A percentile compares a stretch with the other conserved stretches of the same genome.
phyloP scores from a whole-genome alignment of 2,113 vertebrate genomes.

The Delphinus delphis region DNA sequence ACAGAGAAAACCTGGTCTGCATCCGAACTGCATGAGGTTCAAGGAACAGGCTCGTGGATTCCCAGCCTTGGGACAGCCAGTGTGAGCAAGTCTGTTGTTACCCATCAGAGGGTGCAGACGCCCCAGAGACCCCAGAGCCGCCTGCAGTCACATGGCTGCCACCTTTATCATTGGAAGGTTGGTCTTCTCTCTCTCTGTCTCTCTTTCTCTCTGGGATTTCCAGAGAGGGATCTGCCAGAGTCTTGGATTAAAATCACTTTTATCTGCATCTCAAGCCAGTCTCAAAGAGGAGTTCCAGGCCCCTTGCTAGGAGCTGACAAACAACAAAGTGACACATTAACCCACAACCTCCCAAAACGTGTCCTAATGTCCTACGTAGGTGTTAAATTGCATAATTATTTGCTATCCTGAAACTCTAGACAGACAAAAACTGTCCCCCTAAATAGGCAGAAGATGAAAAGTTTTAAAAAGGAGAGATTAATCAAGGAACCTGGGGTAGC shows the following conservation, averaged over 20 bases:
- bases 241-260: background rate
- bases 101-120: background rate
- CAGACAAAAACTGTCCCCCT: background rate
- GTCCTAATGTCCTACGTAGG: rapidly evolving
- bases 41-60: rapidly evolving
- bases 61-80: background rate
- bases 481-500: background rate
- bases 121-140: background rate
- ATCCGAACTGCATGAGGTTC: no score
- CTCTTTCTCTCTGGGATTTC: background rate
- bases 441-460: background rate
- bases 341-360: background rate
- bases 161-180: rapidly evolving
- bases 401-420: background rate
- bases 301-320: background rate
- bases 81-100: background rate
- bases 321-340: background rate
- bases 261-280: background rate
- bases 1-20: background rate
- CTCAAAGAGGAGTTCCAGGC: background rate
- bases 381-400: no score
- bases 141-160: background rate
- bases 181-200: background rate
- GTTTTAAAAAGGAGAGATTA: background rate
- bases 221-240: background rate